Evolutionary conservation across 1,140 invertebrate species (phyloP).

Genomic region (Papilio xuthus): DNA sequence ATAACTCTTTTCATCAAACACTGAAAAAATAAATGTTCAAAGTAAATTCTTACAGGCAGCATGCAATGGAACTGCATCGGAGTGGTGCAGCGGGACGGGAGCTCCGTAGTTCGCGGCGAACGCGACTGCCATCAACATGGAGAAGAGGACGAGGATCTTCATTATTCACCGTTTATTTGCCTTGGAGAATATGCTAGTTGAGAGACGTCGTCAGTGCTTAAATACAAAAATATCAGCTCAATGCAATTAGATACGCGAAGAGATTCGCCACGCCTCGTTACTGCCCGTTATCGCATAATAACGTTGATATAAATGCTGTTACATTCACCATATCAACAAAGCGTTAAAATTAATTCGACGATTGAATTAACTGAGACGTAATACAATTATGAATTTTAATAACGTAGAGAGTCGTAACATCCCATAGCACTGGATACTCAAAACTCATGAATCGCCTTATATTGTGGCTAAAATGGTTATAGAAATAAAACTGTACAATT

Average conservation of each 20-base stretch:
- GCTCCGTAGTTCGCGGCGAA: constrained; percentile 2
- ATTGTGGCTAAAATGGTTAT: not conserved
- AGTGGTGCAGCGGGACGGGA: not conserved
- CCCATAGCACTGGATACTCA: not conserved
- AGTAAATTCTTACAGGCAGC: not conserved
- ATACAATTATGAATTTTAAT: not conserved
- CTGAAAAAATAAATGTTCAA: not conserved
- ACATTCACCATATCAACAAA: constrained; percentile 3
- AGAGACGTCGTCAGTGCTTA: not conserved
- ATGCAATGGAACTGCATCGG: not conserved
- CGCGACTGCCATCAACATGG: not conserved
- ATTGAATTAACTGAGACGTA: not conserved
- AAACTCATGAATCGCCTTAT: not conserved
- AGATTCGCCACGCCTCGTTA: constrained; percentile 4
- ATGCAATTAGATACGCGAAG: not conserved
- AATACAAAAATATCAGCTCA: not conserved
- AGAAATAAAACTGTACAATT: not conserved
- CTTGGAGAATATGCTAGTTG: not conserved
- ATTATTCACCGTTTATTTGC: not conserved
- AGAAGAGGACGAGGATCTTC: constrained; percentile 15
- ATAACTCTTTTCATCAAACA: not conserved
- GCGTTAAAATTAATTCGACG: not conserved
- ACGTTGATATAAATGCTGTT: not conserved
- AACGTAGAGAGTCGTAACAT: not conserved
- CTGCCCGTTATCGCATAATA: not conserved